A percentile compares a stretch with the other conserved stretches of the same genome.
Evolutionary conservation across 2,888 invertebrate species (phyloP).

Genomic region (Tenthredo scrophulariae): DNA sequence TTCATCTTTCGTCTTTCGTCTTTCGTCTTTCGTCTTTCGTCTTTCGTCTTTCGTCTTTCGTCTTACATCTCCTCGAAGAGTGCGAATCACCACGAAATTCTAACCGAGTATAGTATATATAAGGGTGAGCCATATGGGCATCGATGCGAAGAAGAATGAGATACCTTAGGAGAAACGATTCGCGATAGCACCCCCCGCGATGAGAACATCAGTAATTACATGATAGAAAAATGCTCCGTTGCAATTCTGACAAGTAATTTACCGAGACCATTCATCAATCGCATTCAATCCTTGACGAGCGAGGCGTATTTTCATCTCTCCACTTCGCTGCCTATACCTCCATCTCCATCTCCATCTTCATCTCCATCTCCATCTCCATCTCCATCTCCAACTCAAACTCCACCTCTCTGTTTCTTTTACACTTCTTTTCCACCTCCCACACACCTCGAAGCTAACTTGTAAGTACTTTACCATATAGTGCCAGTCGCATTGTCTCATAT

Average conservation of each 20-base stretch:
- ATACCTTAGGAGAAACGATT: slow-evolving; percentile 32
- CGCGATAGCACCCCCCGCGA: slow-evolving; percentile 53
- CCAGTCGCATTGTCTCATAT: slow-evolving; percentile 33
- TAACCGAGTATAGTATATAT: not conserved
- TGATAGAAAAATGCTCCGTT: slow-evolving; percentile 46
- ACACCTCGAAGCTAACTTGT: not conserved
- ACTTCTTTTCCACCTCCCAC: slow-evolving; percentile 31
- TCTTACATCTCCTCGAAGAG: not conserved
- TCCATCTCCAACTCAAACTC: not conserved
- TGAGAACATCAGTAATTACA: slow-evolving; percentile 45
- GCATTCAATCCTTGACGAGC: slow-evolving; percentile 53
- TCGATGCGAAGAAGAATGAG: slow-evolving; percentile 13
- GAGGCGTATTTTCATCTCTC: slow-evolving; percentile 49
- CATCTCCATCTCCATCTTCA: not conserved
- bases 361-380: not conserved
- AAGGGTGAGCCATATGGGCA: not conserved
- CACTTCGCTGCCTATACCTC: not conserved
- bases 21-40: no score
- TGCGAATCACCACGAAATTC: not conserved
- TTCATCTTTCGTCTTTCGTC: not conserved
- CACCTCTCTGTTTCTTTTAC: not conserved
- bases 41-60: no score
- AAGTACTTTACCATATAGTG: not conserved
- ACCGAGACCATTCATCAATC: slow-evolving; percentile 53
- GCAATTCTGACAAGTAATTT: slow-evolving; percentile 53